Base-by-base conservation (phyloP, 2,888 invertebrate species). In the Cryptus viduatorius region DNA sequence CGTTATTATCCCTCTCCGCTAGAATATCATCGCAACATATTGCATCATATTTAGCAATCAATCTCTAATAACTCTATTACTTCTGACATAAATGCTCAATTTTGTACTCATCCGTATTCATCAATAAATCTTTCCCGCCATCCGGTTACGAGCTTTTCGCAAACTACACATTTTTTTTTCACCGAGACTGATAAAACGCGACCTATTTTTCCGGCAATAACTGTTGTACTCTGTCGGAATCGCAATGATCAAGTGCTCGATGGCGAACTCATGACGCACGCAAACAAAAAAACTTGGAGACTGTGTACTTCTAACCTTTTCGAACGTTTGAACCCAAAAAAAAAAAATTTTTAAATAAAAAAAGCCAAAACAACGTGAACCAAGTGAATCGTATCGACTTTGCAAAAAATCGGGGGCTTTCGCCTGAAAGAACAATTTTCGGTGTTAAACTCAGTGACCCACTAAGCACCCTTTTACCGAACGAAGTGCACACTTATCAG, bases 391-490 rank as follows among this genome's bases (percentile, higher is more conserved):
- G 42, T 59, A 75, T 68, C 48, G 67, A 80, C 46, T 75, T 56
- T 80, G 3, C 3, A 10, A 14, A 44, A 24, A 75, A 81, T 64
- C 53, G 31, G 37, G 75, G 69, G 76, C 76, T 64, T 68, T 48
- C 80, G 75, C 56, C 37, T 73, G 72, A 67, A 12, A 46, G 61
- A 75, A 68, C 67, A 68, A 68, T 81, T 75, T 69, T 75, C 16
- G 59, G 37, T 42, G 48, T 48, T 61, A 50, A 59, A 75, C 5
- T 68, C 61, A 59, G 29, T 81, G 81, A 81, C 81, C 81, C 76
- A 76, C 69, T 76, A 53, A 76, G 44, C 42, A 81, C 50, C 19
- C 61, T 7, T 68, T 14, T 19, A 29, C 61, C 29, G 37, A 75
- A n/a, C 31, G 2, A 37, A 29, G 50, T 3, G 29, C 29, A 14